Evolutionary conservation across 2,113 vertebrate species (phyloP).

Genomic region (Rafetus swinhoei): DNA sequence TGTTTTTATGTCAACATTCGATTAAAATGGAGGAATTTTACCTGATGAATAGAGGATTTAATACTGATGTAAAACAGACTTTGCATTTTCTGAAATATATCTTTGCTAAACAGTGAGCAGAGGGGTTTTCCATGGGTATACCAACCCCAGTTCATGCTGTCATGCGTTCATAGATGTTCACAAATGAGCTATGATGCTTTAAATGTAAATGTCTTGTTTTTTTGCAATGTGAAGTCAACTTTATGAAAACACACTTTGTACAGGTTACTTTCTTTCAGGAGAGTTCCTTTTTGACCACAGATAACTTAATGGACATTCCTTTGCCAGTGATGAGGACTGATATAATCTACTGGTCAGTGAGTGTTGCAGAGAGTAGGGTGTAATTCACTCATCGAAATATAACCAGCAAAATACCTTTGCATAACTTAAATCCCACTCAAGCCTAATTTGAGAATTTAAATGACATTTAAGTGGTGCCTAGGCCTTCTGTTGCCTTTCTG

Average conservation of each 20-base stretch:
- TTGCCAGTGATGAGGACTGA: background rate
- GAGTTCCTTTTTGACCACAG: background rate
- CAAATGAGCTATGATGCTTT: background rate
- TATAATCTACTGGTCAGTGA: background rate
- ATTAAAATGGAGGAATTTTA: background rate
- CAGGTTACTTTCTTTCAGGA: background rate
- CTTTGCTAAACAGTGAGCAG: background rate
- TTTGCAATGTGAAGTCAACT: background rate
- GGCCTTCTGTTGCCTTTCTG: slow-evolving; percentile 18
- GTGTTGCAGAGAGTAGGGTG: slow-evolving; percentile 60
- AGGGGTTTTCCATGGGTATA: background rate
- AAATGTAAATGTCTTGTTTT: background rate
- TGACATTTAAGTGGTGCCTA: background rate
- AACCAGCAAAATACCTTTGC: slow-evolving; percentile 49
- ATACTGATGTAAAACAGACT: background rate
- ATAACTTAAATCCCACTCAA: slow-evolving; percentile 50
- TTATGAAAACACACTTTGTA: background rate
- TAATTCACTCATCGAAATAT: slow-evolving; percentile 64
- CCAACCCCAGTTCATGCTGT: background rate
- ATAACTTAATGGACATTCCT: background rate
- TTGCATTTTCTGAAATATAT: background rate
- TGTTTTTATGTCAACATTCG: background rate
- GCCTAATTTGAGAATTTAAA: slow-evolving; percentile 44
- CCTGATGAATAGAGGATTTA: background rate
- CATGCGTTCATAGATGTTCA: background rate